phyloP scores from a whole-genome alignment of 2,797 vertebrate genomes.

The Poeciliopsis infans region DNA sequence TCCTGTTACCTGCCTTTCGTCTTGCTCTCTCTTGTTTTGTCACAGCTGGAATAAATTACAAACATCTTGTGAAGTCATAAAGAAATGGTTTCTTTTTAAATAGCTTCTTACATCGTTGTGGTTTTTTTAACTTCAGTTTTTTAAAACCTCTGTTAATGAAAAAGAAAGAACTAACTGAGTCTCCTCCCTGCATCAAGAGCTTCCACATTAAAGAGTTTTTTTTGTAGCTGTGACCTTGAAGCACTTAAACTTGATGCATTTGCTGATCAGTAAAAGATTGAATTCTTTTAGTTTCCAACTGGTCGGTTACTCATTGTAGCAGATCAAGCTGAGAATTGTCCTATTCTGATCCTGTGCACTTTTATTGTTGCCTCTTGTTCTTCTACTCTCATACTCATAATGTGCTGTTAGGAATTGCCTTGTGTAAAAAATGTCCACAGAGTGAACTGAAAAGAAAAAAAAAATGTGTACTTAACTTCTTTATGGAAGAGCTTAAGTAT shows the following conservation, averaged over 20 bases:
- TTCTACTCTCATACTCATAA: neutral
- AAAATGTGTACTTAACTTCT: neutral
- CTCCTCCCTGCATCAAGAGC: neutral
- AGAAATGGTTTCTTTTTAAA: neutral
- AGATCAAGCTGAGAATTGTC: neutral
- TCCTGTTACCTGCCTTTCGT: neutral
- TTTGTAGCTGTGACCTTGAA: neutral
- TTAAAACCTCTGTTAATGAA: neutral
- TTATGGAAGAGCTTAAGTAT: no score
- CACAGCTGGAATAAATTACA: neutral
- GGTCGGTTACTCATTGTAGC: neutral
- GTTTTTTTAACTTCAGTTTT: neutral
- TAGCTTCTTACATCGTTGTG: neutral
- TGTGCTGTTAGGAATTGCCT: neutral
- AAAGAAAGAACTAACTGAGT: neutral
- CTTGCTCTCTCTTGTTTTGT: neutral
- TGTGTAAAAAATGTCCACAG: neutral
- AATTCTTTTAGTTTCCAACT: neutral
- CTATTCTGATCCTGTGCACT: neutral
- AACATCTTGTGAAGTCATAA: neutral
- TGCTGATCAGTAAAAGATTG: neutral
- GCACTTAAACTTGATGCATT: neutral
- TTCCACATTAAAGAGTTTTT: neutral
- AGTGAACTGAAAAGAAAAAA: neutral
- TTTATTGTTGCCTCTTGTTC: neutral